Base-by-base conservation (phyloP, 2,113 vertebrate genomes). In the Callospermophilus lateralis region DNA sequence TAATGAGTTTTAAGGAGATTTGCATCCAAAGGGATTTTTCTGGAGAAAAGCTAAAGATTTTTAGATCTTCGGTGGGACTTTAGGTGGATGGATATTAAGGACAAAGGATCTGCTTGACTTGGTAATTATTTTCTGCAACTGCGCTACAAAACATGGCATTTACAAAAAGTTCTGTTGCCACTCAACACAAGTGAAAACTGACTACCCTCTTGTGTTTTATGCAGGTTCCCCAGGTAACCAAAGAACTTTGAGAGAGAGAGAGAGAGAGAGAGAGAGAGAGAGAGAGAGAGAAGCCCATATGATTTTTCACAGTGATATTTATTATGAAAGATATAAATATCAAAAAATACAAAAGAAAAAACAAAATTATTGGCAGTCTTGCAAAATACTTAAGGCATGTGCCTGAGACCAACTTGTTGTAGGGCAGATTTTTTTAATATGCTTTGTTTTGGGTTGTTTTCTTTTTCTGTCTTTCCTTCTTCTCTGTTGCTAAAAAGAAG, bases 11-110 rank as follows among this genome's bases (percentile, higher is more conserved):
- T 95, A 90, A 94, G 79, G 58, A 91, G n/a, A 53, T 83, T 80
- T 94, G 42, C 26, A 39, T 77, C 74, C 65, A 84, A 67, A 16
- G 45, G 53, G n/a, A 53, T 70, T 79, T 79, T 92, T 87, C 74
- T 84, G 86, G 84, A 93, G 70, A 87, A 84, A 93, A 91, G 8
- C 72, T 84, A 68, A 83, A 88, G 53, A 65, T 30, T 78, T 97
- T 84, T 42, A 90, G 42, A 13, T 90, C 39, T 95, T 72, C 84
- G 3, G 17, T 65, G 61, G 95, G 80, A 45, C 1, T 90, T 74
- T 28, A 58, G 51, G 19, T 24, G 16, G 61, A 37, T 89, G 72
- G 81, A 51, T 48, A 83, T 58, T 22, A 37, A 78, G 67, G 89
- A 93, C 81, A 74, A 73, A 94, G 42, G 48, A 4, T 70, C 87